Conservation (phyloP, 2,113 vertebrate genomes). For the Leiothrix lutea region DNA sequence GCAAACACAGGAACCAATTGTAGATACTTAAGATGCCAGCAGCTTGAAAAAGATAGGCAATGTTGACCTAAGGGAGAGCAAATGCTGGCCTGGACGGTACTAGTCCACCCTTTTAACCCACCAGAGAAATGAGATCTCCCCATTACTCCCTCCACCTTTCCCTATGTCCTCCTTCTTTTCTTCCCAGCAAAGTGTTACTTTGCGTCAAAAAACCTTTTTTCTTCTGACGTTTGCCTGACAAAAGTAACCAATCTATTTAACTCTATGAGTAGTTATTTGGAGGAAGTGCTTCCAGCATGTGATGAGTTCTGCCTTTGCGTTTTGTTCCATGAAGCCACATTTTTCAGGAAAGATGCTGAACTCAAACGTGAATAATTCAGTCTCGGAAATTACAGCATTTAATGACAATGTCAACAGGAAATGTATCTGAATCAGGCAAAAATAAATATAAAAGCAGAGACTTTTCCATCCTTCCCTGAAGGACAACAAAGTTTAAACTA, state of each 20-base stretch:
- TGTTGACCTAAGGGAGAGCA: not conserved
- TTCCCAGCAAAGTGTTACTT: not conserved
- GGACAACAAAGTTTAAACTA: conserved; percentile 24
- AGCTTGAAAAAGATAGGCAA: not conserved
- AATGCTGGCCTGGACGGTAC: not conserved
- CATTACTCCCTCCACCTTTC: not conserved
- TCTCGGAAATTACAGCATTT: conserved; percentile 35
- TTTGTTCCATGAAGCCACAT: not conserved
- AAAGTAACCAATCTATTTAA: not conserved
- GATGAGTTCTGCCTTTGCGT: not conserved
- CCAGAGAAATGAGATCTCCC: not conserved
- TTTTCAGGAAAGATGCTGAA: conserved; percentile 18
- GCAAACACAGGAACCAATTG: conserved; percentile 25
- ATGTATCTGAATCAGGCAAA: conserved; percentile 14
- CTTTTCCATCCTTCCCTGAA: conserved; percentile 9
- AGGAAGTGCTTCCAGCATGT: not conserved
- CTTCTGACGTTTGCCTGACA: not conserved
- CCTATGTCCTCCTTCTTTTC: not conserved
- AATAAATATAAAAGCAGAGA: conserved; percentile 34
- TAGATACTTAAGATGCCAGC: conserved; percentile 16
- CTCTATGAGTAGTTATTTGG: not conserved
- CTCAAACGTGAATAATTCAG: not conserved
- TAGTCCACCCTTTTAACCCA: not conserved
- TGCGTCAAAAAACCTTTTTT: not conserved
- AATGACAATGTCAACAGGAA: conserved; percentile 53